A percentile compares a stretch with the other conserved stretches of the same genome.
phyloP scores from a whole-genome alignment of 2,888 invertebrate genomes.

The Neocrepidodera transversa region DNA sequence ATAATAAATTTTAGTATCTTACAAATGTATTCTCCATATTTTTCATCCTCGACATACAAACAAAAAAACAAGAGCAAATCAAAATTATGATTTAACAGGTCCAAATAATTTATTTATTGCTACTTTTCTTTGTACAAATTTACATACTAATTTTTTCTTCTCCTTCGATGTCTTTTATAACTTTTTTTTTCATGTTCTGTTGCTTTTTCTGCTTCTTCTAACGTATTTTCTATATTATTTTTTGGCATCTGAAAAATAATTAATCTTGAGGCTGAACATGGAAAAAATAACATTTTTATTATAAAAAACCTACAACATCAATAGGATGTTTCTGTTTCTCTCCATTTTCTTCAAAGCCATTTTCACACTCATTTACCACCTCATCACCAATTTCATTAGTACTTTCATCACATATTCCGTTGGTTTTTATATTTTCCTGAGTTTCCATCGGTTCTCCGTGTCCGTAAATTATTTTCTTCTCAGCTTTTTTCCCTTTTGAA shows the following conservation, averaged over 20 bases:
- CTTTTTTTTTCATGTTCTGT: constrained; percentile 21
- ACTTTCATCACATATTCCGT: constrained; percentile 12
- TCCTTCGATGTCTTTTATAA: constrained; percentile 41
- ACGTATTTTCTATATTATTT: constrained; percentile 13
- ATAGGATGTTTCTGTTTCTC: neutral
- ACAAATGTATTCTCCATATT: constrained; percentile 3
- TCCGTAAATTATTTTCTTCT: constrained; percentile 42
- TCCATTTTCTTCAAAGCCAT: neutral
- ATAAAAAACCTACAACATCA: too few relatives aligned
- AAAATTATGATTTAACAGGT: constrained; percentile 3
- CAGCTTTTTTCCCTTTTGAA: constrained; percentile 22
- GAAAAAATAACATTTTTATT: too few relatives aligned
- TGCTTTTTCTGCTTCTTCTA: constrained; percentile 34
- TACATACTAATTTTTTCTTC: constrained; percentile 40
- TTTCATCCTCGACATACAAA: constrained; percentile 5
- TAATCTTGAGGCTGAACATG: too few relatives aligned
- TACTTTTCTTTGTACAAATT: constrained; percentile 12
- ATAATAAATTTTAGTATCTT: constrained; percentile 25
- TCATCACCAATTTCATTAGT: neutral
- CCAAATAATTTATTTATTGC: constrained; percentile 22
- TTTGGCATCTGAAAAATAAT: constrained; percentile 23
- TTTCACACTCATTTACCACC: neutral
- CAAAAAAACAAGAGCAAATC: too few relatives aligned
- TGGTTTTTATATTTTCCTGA: neutral
- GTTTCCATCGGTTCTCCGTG: constrained; percentile 49